Conservation (phyloP, 2,797 vertebrate species). For the Setipinna tenuifilis region DNA sequence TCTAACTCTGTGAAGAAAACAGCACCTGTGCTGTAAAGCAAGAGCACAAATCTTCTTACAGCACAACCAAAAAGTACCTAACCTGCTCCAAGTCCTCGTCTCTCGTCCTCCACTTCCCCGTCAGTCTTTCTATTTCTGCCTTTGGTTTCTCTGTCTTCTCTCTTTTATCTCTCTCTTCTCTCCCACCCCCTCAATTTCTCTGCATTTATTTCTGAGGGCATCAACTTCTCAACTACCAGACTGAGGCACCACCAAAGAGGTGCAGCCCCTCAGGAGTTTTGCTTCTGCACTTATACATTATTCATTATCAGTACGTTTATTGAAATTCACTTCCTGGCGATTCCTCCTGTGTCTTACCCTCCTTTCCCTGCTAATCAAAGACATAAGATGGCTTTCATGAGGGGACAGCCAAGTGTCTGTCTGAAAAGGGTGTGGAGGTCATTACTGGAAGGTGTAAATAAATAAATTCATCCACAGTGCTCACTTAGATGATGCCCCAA, state of each 20-base stretch:
- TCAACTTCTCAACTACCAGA: not conserved
- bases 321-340: constrained; percentile 6
- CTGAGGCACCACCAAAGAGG: not conserved
- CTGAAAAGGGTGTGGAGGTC: not conserved
- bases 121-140: too few relatives aligned
- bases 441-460: constrained; percentile 18
- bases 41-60: not conserved
- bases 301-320: not conserved
- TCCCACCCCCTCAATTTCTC: not conserved
- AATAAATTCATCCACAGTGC: not conserved
- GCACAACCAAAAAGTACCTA: not conserved
- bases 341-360: not conserved
- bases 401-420: constrained; percentile 14
- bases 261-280: not conserved
- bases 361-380: constrained; percentile 5
- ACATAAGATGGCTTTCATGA: not conserved
- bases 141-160: not conserved
- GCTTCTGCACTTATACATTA: not conserved
- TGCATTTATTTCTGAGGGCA: constrained; percentile 12
- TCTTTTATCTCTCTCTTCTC: not conserved
- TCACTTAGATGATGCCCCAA: not conserved
- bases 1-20: not conserved
- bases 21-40: not conserved
- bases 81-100: not conserved
- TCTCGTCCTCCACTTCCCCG: not conserved